Conservation (phyloP, 2,113 vertebrate genomes). For the Clarias batrachus region DNA sequence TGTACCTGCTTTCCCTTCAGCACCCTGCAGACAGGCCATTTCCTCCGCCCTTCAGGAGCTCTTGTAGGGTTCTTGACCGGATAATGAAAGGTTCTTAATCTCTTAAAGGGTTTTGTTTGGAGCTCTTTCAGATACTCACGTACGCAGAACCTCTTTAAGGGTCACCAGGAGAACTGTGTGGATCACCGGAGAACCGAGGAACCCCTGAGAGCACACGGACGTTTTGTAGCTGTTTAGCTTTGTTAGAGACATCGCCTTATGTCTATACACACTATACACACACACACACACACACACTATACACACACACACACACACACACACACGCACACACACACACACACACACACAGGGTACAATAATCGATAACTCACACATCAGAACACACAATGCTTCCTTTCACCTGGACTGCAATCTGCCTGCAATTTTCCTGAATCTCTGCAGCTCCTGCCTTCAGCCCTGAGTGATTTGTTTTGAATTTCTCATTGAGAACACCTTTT, state of each 20-base stretch:
- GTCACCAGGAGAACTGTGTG: not conserved
- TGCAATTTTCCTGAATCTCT: slow-evolving; percentile 10
- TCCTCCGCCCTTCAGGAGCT: not conserved
- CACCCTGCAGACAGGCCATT: not conserved
- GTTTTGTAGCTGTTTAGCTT: not conserved
- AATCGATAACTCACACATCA: slow-evolving; percentile 22
- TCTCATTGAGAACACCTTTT: slow-evolving; percentile 23
- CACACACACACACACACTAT: not conserved
- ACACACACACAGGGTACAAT: not conserved
- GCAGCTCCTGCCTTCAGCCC: not conserved
- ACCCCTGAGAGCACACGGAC: not conserved
- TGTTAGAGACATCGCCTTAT: not conserved
- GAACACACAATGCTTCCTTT: slow-evolving; percentile 11
- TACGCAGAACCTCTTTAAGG: not conserved
- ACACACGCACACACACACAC: slow-evolving; percentile 16
- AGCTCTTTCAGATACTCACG: not conserved
- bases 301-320: slow-evolving; percentile 15
- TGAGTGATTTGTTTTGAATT: slow-evolving; percentile 31
- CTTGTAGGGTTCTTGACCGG: not conserved
- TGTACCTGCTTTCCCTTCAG: not conserved
- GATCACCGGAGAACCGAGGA: not conserved
- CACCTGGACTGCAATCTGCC: slow-evolving; percentile 17
- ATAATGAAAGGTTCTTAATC: not conserved
- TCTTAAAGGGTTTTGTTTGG: not conserved
- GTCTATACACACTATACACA: not conserved